Evolutionary conservation across 1,140 invertebrate genomes (phyloP), one percentile per base, ranked within the genome.

Genomic region (Stegodyphus mimosarum): DNA sequence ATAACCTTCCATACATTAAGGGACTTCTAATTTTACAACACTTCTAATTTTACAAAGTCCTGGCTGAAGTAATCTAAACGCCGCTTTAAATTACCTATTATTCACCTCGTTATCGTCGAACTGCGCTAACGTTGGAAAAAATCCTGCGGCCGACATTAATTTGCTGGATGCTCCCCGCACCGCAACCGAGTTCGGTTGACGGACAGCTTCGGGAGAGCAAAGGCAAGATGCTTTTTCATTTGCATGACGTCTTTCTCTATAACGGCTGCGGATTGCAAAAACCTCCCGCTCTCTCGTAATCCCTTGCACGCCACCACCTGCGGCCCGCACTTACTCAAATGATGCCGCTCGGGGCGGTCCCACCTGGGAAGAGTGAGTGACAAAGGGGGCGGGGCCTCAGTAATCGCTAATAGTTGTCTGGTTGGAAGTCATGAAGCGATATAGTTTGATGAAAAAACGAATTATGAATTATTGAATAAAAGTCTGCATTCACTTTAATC

Each of bases 211-310:
- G 17, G 66, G 69, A 80, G 78, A 80, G 78, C 78, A 80, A 80
- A 71, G 50, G 78, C 78, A 71, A 80, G 78, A 80, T 80, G 78
- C 48, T 80, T 80, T 80, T 80, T 80, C 78, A 80, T 80, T 80
- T 80, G 78, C 78, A 80, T 80, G 78, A 17, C 51, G 76, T 55
- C 33, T 17, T 51, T 49, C 17, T 33, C 50, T 11, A 7, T 13
- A 52, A 7, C 49, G 51, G 60, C 11, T 50, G 50, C 50, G 76
- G 51, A 70, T 79, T 69, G 51, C 18, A 50, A 17, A 9, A 33
- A 33, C 3, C 33, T 33, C 33, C 33, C 33, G 11, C 52, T 7
- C 7, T 55, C 67, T 53, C 78, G 48, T 60, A 80, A 80, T 71
- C 67, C 78, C 53, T 10, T 10, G 51, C 69, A 15, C 50, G 48